A percentile compares a stretch with the other conserved stretches of the same genome.
These are phyloP conservation scores for Troides helena DNA, from an alignment of 2,888 invertebrate species.

Conservation along the genomic window DNA sequence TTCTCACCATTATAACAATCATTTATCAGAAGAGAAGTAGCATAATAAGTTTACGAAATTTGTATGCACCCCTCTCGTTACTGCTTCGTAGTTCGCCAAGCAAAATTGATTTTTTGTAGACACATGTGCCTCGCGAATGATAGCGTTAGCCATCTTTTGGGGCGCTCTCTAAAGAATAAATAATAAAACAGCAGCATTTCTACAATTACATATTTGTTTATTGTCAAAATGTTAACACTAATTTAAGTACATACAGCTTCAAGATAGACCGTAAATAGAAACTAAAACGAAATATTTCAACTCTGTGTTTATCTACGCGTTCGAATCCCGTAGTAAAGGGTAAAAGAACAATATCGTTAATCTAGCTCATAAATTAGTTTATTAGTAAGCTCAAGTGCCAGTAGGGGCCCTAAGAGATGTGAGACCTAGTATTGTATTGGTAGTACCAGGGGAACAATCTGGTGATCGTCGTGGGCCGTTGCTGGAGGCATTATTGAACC, in stretches of 20 bases:
- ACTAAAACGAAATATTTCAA: too few species aligned
- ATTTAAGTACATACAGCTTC: not conserved
- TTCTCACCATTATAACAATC: slow-evolving; percentile 52
- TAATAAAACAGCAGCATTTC: not conserved
- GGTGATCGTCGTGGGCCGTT: too few species aligned
- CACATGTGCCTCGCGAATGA: slow-evolving; percentile 54
- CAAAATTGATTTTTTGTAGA: slow-evolving; percentile 58
- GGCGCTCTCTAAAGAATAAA: not conserved
- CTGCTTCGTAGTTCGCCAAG: slow-evolving; percentile 43
- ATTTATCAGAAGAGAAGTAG: slow-evolving; percentile 65
- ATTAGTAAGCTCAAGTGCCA: too few species aligned
- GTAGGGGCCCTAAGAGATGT: too few species aligned
- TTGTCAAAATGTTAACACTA: not conserved
- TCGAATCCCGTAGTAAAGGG: too few species aligned
- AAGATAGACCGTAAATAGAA: too few species aligned
- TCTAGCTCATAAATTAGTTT: too few species aligned
- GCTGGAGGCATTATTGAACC: too few species aligned
- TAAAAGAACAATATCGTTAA: too few species aligned
- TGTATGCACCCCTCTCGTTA: slow-evolving; percentile 64
- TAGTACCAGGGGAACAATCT: too few species aligned
- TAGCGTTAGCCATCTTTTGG: slow-evolving; percentile 33
- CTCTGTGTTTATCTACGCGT: too few species aligned
- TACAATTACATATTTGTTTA: not conserved
- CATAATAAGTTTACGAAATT: slow-evolving; percentile 67
- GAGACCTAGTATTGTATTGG: too few species aligned